Base-by-base conservation (phyloP, 2,113 vertebrate genomes). In the Erythrolamprus reginae region DNA sequence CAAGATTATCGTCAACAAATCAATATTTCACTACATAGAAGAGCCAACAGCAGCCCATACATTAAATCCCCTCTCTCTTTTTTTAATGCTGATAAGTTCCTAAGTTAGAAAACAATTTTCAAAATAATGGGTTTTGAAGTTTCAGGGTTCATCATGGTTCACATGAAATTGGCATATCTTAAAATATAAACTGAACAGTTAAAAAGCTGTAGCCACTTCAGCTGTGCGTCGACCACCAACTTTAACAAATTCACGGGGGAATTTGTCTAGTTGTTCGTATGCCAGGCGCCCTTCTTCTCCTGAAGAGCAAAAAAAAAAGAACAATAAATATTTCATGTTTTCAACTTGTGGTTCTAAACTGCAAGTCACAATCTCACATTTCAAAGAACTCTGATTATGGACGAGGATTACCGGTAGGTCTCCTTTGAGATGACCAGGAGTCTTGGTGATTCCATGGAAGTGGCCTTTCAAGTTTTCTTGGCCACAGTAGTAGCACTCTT, bases 241-340 rank as follows among this genome's bases (percentile, higher is more conserved):
- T 84, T 96, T 96, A 77, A 98, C 92, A 87, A 98, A 97, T 82
- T 99, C 98, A 86, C 98, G 96, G 12, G 98, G 98, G 65, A 98
- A 98, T 4, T 97, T 98, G 96, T 99, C 98, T 93, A 99, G 92
- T 94, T 98, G 98, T 94, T 99, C 98, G 0, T 99, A 99, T 0
- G 98, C 99, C 96, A 99, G 95, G 42, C 98, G 97, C 21, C 99
- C 99, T 42, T 99, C 98, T 96, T 99, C 99, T 93, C 99, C 99
- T 99, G 94, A 53, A 88, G 12, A 65, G 5, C 91, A 93, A 61
- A 89, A 94, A 17, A 86, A 92, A 90, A 91, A 58, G 84, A 90
- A 55, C 9, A 86, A 24, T 77, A n/a, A 0, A 2, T 9, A 0
- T 89, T 56, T 1, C 23, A 33, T 48, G 4, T 5, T 48, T 88